A percentile compares a stretch with the other conserved stretches of the same genome.
Conservation (phyloP, 2,888 invertebrate genomes). For the Tachina fera region DNA sequence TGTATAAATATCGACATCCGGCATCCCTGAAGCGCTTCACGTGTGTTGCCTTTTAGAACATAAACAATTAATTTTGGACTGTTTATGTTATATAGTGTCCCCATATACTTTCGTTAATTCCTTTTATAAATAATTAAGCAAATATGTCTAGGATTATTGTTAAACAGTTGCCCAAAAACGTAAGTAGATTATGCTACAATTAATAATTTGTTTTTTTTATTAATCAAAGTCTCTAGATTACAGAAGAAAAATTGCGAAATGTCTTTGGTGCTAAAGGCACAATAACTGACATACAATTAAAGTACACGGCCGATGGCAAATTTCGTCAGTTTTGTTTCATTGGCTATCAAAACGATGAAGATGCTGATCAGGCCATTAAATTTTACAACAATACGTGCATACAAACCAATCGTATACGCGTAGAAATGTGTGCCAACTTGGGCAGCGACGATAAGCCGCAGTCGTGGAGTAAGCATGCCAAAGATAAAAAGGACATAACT, state of each 20-base stretch:
- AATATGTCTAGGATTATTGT: conserved; percentile 91
- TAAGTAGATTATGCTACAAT: conserved; percentile 82
- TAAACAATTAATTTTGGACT: conserved; percentile 65
- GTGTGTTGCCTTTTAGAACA: conserved; percentile 50
- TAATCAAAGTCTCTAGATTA: conserved; percentile 85
- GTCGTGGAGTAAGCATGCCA: conserved; percentile 96
- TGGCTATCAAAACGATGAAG: conserved; percentile 92
- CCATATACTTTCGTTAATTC: background rate
- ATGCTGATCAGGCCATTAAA: conserved; percentile 90
- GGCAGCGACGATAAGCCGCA: conserved; percentile 91
- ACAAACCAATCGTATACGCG: conserved; percentile 91
- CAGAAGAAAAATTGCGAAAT: conserved; percentile 89
- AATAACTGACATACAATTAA: conserved; percentile 96
- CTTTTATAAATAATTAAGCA: background rate
- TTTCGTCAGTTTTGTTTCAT: conserved; percentile 97
- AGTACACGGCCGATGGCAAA: conserved; percentile 94
- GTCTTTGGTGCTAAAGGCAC: conserved; percentile 91
- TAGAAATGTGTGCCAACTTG: conserved; percentile 88
- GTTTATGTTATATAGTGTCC: too few relatives aligned
- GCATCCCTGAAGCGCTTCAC: conserved; percentile 43
- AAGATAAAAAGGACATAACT: conserved; percentile 85
- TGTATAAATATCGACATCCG: background rate
- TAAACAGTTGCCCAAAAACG: conserved; percentile 94
- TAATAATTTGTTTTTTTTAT: background rate
- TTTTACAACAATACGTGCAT: conserved; percentile 94